These are phyloP conservation scores for Caenorhabditis japonica DNA, from an alignment of 2,888 invertebrate species.

Conservation along the genomic window DNA sequence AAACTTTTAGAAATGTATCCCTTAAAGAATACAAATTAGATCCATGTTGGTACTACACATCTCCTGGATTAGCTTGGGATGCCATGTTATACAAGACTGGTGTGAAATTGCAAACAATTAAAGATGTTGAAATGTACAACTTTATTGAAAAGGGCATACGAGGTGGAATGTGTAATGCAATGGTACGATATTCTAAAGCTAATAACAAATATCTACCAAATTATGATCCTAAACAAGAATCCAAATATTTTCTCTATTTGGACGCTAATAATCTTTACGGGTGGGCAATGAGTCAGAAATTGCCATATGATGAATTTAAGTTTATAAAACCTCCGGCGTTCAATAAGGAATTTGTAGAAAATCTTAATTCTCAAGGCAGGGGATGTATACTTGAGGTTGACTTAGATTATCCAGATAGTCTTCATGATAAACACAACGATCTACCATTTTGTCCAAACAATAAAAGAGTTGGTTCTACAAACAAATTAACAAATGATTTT, in stretches of 20 bases:
- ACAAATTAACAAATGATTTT: slow-evolving; percentile 52
- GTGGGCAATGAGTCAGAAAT: slow-evolving; percentile 71
- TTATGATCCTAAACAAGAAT: slow-evolving; percentile 47
- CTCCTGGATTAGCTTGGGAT: slow-evolving; percentile 75
- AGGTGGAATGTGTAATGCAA: slow-evolving; percentile 68
- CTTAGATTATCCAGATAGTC: slow-evolving; percentile 77
- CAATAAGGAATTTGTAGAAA: slow-evolving; percentile 46
- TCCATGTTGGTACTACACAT: slow-evolving; percentile 70
- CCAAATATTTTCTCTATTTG: slow-evolving; percentile 59
- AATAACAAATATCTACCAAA: slow-evolving; percentile 68
- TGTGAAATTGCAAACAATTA: slow-evolving; percentile 67
- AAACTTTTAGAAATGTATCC: slow-evolving; percentile 71
- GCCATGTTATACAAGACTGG: slow-evolving; percentile 70
- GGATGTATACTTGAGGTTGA: slow-evolving; percentile 79
- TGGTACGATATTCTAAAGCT: slow-evolving; percentile 69
- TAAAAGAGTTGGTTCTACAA: slow-evolving; percentile 45
- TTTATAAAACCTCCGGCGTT: slow-evolving; percentile 46
- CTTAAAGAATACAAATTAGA: slow-evolving; percentile 67
- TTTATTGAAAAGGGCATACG: slow-evolving; percentile 65
- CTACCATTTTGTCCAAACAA: slow-evolving; percentile 72
- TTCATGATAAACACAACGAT: slow-evolving; percentile 77
- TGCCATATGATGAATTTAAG: slow-evolving; percentile 69
- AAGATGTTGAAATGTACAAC: slow-evolving; percentile 68
- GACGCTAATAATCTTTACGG: slow-evolving; percentile 72
- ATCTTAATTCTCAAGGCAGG: slow-evolving; percentile 39